These are phyloP conservation scores for Bombus huntii DNA, from an alignment of 1,140 invertebrate species.

Conservation along the genomic window DNA sequence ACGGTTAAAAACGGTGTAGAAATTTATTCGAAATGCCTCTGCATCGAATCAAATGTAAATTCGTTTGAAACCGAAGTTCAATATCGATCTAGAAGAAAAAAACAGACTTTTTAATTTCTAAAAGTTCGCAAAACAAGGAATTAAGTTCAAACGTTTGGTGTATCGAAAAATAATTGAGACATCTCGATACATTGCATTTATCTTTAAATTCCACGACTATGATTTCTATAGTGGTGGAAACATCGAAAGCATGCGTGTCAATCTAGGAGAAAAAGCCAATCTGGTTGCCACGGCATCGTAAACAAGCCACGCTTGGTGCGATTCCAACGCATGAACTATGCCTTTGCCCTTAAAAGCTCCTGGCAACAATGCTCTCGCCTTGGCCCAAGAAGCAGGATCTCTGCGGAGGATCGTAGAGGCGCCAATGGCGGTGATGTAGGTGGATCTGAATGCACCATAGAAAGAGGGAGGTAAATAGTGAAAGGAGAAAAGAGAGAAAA, in stretches of 20 bases:
- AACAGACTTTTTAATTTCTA: background rate
- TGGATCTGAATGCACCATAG: conserved; percentile 52
- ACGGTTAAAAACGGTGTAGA: no score
- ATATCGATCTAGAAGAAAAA: no score
- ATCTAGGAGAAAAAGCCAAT: background rate
- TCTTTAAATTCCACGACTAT: background rate
- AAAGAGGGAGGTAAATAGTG: conserved; percentile 43
- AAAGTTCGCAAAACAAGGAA: background rate
- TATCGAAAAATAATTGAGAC: no score
- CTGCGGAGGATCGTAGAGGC: conserved; percentile 49
- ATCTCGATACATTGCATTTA: no score
- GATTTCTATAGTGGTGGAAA: background rate
- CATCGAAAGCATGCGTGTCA: background rate
- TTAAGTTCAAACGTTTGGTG: no score
- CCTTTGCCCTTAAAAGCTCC: conserved; percentile 47
- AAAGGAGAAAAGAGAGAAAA: conserved; percentile 47
- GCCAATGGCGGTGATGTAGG: conserved; percentile 62
- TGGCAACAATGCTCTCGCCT: conserved; percentile 48
- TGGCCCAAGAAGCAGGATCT: conserved; percentile 43
- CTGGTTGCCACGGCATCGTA: conserved; percentile 32
- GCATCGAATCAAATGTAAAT: no score
- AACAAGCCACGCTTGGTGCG: conserved; percentile 44
- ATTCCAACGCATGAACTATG: conserved; percentile 31
- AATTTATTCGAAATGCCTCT: no score
- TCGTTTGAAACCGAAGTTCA: no score